phyloP scores from a whole-genome alignment of 1,140 invertebrate species.

The Pantala flavescens region DNA sequence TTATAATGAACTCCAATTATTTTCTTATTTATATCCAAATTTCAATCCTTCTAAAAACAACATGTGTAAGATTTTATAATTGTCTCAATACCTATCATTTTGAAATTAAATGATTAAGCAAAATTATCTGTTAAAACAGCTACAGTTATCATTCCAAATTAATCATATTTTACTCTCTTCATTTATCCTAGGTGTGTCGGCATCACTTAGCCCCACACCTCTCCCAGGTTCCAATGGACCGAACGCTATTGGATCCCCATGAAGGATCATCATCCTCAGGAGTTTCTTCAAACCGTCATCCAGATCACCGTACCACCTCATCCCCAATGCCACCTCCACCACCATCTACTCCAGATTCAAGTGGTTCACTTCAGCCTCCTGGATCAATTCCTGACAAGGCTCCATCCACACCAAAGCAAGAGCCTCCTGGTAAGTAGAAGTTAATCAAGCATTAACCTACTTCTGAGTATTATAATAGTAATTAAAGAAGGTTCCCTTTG shows the following conservation, averaged over 20 bases:
- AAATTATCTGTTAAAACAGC: too few species aligned
- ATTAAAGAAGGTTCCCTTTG: too few species aligned
- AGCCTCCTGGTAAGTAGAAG: conserved; percentile 30
- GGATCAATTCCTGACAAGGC: conserved; percentile 31
- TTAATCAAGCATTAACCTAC: neutral
- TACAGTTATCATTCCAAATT: too few species aligned
- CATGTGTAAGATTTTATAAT: too few species aligned
- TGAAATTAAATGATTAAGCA: neutral
- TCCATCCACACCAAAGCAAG: conserved; percentile 39
- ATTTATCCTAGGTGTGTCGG: conserved; percentile 47
- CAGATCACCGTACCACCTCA: conserved; percentile 34
- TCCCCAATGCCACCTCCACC: conserved; percentile 52
- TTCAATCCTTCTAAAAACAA: too few species aligned
- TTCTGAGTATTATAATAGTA: too few species aligned
- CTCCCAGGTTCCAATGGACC: conserved; percentile 66
- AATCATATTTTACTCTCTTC: too few species aligned
- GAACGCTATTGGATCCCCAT: conserved; percentile 60
- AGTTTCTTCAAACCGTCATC: conserved; percentile 25
- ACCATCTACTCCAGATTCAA: conserved; percentile 39
- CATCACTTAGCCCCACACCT: conserved; percentile 72
- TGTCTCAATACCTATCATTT: neutral
- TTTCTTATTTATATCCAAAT: too few species aligned
- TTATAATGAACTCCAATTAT: too few species aligned
- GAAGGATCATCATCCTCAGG: conserved; percentile 29
- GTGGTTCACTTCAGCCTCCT: conserved; percentile 16